A percentile compares a stretch with the other conserved stretches of the same genome.
Evolutionary conservation across 1,140 invertebrate species (phyloP).

Genomic region (Drosophila guanche): DNA sequence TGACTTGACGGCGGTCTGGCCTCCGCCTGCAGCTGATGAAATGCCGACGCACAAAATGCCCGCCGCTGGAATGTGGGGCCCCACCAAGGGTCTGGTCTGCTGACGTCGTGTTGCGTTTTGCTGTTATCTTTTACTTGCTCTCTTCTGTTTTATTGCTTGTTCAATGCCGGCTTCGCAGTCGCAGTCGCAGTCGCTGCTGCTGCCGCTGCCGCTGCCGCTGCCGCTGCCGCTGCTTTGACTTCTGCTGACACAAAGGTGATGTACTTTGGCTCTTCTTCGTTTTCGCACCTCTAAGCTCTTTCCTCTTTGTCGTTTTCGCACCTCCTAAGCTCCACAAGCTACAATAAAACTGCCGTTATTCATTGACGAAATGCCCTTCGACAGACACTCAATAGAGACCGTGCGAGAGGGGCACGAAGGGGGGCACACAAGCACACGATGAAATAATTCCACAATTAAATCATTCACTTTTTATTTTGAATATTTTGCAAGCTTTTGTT

Average conservation of each 20-base stretch:
- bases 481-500: conserved; percentile 9
- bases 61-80: conserved; percentile 33
- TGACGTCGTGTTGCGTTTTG: conserved; percentile 45
- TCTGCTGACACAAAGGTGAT: conserved; percentile 38
- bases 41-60: too few species aligned
- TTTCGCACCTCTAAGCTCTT: conserved; percentile 33
- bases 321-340: conserved; percentile 9
- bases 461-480: conserved; percentile 34
- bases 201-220: conserved; percentile 2
- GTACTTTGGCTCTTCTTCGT: conserved; percentile 38
- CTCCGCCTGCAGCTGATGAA: conserved; percentile 30
- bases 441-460: conserved; percentile 35
- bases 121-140: conserved; percentile 8
- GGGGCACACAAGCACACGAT: not conserved
- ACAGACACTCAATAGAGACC: not conserved
- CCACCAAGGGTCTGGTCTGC: conserved; percentile 41
- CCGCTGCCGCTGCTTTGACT: conserved; percentile 8
- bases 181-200: too few species aligned
- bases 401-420: not conserved
- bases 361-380: conserved; percentile 38
- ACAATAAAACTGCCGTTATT: conserved; percentile 40
- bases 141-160: conserved; percentile 21
- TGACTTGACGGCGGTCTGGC: conserved; percentile 27
- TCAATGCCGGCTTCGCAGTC: conserved; percentile 28
- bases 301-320: conserved; percentile 35